Evolutionary conservation across 2,888 invertebrate genomes (phyloP), one percentile per base, ranked within the genome.

Genomic region (Ischnura elegans): DNA sequence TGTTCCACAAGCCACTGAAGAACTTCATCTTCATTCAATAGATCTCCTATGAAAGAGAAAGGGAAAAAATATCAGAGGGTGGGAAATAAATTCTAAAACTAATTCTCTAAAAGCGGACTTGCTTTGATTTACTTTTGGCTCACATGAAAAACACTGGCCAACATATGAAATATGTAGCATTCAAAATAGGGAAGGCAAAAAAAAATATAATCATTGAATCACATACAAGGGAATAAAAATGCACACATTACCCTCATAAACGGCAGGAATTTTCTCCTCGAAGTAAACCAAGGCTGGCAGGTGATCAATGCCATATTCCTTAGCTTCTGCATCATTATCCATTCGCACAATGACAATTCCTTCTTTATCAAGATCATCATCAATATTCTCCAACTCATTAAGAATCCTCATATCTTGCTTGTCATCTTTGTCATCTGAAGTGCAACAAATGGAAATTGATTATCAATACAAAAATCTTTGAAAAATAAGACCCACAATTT

Each of bases 11-110:
- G 96, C 99, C 99, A 99, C 95, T 98, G 97, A n/a, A 99, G 96
- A 8, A 99, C 98, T 96, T 98, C 98, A 94, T 99, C 98, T 96
- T 99, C 99, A 95, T 98, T 98, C 97, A 98, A 97, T 0, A 99
- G 96, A 96, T 99, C 98, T 45, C 98, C 96, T 96, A 94, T 19
- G 93, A 94, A 46, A 93, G 42, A 29, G 16, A 55, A 55, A 93
- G 25, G 76, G 55, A 36, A 19, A 85, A 46, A 16, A 93, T 10
- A 36, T 2, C 8, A 4, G 16, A 51, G 13, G 21, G n/a, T 76
- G 36, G 61, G 36, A 36, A 76, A 29, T 5, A 19, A n/a, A 16
- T 61, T 1, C 2, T 2, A 61, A 76, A 76, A 76, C 29, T n/a
- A 61, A 8, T 61, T 1, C 21, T 8, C n/a, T 1, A 61, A 61